Evolutionary conservation across 1,140 invertebrate genomes (phyloP).

Genomic region (Drosophila mojavensis): DNA sequence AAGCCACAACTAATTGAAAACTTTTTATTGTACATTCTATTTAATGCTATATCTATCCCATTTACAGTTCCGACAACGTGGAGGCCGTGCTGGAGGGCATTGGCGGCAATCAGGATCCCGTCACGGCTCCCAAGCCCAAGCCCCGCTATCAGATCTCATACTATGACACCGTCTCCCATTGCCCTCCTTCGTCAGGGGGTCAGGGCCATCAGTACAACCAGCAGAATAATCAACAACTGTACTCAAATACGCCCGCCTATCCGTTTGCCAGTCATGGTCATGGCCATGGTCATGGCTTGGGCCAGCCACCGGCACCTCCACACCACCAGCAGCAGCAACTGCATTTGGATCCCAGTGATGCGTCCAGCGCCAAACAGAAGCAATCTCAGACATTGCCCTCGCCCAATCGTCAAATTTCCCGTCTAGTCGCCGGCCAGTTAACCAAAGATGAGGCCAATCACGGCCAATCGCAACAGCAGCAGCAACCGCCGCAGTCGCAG

Average conservation of each 20-base stretch:
- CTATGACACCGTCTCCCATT: conserved; percentile 74
- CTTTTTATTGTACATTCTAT: not conserved
- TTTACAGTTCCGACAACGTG: conserved; percentile 76
- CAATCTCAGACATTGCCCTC: conserved; percentile 80
- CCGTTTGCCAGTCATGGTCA: conserved; percentile 42
- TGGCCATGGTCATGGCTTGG: conserved; percentile 56
- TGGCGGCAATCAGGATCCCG: conserved; percentile 62
- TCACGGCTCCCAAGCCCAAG: conserved; percentile 64
- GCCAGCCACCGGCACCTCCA: conserved; percentile 63
- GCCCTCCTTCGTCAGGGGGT: conserved; percentile 45
- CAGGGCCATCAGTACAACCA: conserved; percentile 78
- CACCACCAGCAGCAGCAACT: conserved; percentile 65
- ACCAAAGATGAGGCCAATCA: conserved; percentile 70
- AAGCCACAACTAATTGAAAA: conserved; percentile 18
- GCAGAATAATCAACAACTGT: conserved; percentile 69
- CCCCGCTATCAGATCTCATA: conserved; percentile 79
- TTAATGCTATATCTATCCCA: not conserved
- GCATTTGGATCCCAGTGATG: conserved; percentile 70
- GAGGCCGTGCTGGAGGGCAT: conserved; percentile 83
- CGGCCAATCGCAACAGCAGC: conserved; percentile 24
- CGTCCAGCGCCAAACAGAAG: conserved; percentile 60
- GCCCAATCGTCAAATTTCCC: conserved; percentile 80
- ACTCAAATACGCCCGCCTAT: conserved; percentile 74
- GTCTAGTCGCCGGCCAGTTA: conserved; percentile 64
- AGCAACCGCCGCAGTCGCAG: conserved; percentile 3